These are phyloP conservation scores for Piscicola geometra DNA, from an alignment of 2,888 invertebrate genomes.

Conservation along the genomic window DNA sequence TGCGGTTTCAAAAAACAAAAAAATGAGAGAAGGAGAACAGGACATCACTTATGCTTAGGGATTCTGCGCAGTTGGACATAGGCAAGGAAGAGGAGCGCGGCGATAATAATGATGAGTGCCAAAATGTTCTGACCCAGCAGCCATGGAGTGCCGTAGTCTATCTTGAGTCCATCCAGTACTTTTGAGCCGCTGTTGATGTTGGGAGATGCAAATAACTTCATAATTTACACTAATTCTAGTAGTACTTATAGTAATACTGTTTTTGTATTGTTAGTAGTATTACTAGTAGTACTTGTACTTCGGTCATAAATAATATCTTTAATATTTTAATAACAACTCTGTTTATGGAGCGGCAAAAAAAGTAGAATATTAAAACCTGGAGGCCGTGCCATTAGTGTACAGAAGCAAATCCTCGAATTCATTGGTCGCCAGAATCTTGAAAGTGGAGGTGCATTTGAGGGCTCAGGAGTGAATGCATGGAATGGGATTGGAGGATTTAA, in stretches of 20 bases:
- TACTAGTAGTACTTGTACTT: no score
- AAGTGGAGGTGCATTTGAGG: not conserved
- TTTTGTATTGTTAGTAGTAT: no score
- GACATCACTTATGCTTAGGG: slow-evolving; percentile 43
- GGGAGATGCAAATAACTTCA: no score
- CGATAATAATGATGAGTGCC: slow-evolving; percentile 48
- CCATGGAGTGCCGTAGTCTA: slow-evolving; percentile 47
- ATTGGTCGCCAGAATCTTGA: slow-evolving; percentile 37
- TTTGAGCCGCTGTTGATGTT: slow-evolving; percentile 16
- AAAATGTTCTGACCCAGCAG: slow-evolving; percentile 52
- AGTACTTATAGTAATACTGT: no score
- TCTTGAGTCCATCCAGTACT: slow-evolving; percentile 29
- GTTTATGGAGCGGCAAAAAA: no score
- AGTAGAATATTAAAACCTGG: no score
- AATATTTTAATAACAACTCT: no score
- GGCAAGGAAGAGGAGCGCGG: slow-evolving; percentile 47
- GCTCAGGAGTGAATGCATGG: no score
- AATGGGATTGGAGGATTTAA: no score
- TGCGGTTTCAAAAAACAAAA: no score
- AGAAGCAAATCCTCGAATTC: slow-evolving; percentile 38
- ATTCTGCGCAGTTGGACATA: slow-evolving; percentile 52
- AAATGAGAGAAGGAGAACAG: not conserved
- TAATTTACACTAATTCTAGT: no score
- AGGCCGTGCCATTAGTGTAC: not conserved
- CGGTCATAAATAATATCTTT: no score